Percentiles rank a stretch among this genome's conserved stretches.
Evolutionary conservation across 2,113 vertebrate species (phyloP).

Genomic region (Cichladusa arquata): DNA sequence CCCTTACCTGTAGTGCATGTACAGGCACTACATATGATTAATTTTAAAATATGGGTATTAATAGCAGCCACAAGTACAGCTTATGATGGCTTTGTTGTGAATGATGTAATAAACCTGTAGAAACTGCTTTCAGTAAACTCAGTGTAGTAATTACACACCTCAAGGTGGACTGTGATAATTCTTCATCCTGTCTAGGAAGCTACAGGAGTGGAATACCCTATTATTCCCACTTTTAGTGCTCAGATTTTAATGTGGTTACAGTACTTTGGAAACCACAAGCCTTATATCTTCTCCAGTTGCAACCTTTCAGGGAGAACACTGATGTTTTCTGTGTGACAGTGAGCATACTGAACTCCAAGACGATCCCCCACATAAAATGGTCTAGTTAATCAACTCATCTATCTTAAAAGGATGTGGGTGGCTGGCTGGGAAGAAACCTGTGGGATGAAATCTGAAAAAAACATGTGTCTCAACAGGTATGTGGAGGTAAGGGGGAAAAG

Average conservation of each 20-base stretch:
- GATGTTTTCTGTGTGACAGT: not conserved
- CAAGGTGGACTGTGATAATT: not conserved
- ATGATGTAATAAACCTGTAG: not conserved
- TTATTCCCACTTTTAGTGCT: not conserved
- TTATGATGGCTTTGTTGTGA: not conserved
- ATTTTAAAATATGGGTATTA: constrained; percentile 9
- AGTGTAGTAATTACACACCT: not conserved
- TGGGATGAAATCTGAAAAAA: constrained; percentile 12
- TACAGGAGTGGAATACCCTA: not conserved
- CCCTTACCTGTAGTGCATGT: not conserved
- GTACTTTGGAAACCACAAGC: not conserved
- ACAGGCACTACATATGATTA: not conserved
- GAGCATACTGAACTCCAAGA: not conserved
- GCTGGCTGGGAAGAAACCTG: not conserved
- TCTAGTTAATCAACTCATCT: not conserved
- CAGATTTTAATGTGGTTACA: not conserved
- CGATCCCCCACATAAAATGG: not conserved
- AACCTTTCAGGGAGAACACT: not conserved
- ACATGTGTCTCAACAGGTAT: not conserved
- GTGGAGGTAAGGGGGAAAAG: not conserved
- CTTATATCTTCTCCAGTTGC: not conserved
- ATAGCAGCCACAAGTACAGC: not conserved
- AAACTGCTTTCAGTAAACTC: not conserved
- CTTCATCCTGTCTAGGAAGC: not conserved
- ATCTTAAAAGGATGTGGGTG: not conserved